These are phyloP conservation scores for Ichneumon xanthorius DNA, from an alignment of 2,888 invertebrate genomes.

Conservation along the genomic window DNA sequence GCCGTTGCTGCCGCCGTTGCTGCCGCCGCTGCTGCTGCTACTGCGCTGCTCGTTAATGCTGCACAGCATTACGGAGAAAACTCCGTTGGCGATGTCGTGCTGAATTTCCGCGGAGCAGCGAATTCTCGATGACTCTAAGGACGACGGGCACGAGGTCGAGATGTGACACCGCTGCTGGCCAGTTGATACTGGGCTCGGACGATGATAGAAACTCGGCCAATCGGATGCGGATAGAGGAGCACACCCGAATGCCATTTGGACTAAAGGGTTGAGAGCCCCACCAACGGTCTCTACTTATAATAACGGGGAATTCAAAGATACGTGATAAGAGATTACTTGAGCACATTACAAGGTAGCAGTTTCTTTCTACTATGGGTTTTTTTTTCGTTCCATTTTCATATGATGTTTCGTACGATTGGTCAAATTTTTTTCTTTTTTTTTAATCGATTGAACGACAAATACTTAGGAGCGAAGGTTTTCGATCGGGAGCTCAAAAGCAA, in stretches of 20 bases:
- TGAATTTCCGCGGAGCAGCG: constrained; percentile 17
- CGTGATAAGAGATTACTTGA: constrained; percentile 80
- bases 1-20: no score
- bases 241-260: constrained; percentile 85
- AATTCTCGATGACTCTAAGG: constrained; percentile 45
- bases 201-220: constrained; percentile 84
- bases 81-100: constrained; percentile 12
- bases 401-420: neutral
- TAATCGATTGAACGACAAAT: constrained; percentile 22
- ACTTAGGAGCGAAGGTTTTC: constrained; percentile 10
- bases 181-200: constrained; percentile 77
- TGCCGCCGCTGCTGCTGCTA: constrained; percentile 7
- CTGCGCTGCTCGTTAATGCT: constrained; percentile 7
- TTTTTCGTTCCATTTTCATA: constrained; percentile 49
- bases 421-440: neutral
- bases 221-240: constrained; percentile 82
- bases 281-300: constrained; percentile 85
- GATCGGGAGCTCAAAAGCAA: constrained; percentile 51
- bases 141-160: constrained; percentile 24
- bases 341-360: constrained; percentile 66
- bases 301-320: constrained; percentile 85
- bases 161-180: constrained; percentile 68
- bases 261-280: constrained; percentile 84
- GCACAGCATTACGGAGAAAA: neutral
- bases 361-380: constrained; percentile 64